Percentiles rank a stretch among this genome's conserved stretches.
These are phyloP conservation scores for Sialis fuliginosa DNA, from an alignment of 2,888 invertebrate genomes.

Conservation along the genomic window DNA sequence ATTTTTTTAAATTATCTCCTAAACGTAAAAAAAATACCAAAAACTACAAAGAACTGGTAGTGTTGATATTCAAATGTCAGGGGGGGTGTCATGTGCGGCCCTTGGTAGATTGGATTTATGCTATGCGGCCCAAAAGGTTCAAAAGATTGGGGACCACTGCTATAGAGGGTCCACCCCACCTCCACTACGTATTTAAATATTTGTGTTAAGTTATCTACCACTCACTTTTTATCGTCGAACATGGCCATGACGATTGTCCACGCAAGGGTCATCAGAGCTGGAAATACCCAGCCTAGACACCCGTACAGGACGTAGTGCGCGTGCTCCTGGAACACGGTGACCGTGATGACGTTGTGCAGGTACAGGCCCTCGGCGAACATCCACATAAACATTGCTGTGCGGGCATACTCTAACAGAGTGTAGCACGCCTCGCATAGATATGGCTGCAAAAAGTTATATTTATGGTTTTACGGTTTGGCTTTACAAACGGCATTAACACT, in stretches of 20 bases:
- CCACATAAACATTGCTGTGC: constrained; percentile 78
- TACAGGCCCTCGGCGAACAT: constrained; percentile 81
- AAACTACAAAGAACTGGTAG: no score
- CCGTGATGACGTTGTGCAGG: constrained; percentile 58
- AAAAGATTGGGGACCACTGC: no score
- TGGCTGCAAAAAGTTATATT: constrained; percentile 19
- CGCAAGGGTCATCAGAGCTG: constrained; percentile 36
- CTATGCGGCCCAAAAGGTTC: no score
- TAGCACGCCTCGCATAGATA: constrained; percentile 61
- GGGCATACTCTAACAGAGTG: constrained; percentile 61
- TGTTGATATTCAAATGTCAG: no score
- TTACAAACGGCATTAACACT: no score
- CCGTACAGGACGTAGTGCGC: constrained; percentile 34
- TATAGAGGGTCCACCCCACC: no score
- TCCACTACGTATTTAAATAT: no score
- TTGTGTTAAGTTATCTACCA: not conserved
- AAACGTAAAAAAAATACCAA: no score
- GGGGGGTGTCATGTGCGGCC: no score
- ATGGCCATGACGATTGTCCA: constrained; percentile 37
- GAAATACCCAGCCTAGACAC: constrained; percentile 50
- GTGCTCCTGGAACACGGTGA: constrained; percentile 39
- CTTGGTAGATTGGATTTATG: no score
- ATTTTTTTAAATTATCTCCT: no score
- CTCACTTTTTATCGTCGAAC: not conserved
- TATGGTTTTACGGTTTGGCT: no score